These are phyloP conservation scores for Chymomyza amoena DNA, from an alignment of 2,888 invertebrate genomes.

Conservation along the genomic window DNA sequence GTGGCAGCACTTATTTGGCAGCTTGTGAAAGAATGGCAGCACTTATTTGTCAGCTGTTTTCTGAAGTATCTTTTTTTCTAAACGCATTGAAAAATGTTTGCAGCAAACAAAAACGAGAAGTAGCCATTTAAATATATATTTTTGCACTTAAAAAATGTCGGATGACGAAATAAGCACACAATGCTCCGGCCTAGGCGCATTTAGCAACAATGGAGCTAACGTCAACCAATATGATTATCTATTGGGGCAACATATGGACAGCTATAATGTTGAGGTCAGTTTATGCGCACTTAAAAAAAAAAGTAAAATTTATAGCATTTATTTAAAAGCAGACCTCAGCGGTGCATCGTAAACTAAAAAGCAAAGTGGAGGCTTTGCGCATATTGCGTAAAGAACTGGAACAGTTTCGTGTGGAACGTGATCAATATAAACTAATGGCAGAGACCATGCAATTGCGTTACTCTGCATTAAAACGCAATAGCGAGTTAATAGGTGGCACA, in stretches of 20 bases:
- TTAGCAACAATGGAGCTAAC: constrained; percentile 16
- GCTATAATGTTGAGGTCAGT: constrained; percentile 78
- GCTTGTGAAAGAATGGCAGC: background rate
- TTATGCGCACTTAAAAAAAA: background rate
- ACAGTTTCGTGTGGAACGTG: constrained; percentile 87
- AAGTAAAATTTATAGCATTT: background rate
- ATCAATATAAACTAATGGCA: constrained; percentile 88
- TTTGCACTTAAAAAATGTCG: constrained; percentile 34
- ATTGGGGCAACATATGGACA: constrained; percentile 79
- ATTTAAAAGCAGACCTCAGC: constrained; percentile 81
- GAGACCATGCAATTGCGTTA: constrained; percentile 85
- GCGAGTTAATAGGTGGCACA: constrained; percentile 53
- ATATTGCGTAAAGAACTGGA: constrained; percentile 88
- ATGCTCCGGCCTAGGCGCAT: background rate
- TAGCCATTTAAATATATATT: background rate
- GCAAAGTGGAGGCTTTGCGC: constrained; percentile 90
- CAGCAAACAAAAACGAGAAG: background rate
- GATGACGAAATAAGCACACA: constrained; percentile 33
- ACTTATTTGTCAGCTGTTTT: background rate
- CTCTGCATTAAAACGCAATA: constrained; percentile 79
- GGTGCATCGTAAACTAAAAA: constrained; percentile 86
- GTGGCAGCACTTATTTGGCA: background rate
- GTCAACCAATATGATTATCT: constrained; percentile 67
- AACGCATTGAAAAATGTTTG: background rate
- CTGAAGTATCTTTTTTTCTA: background rate